Percentiles rank a stretch among this genome's conserved stretches.
phyloP scores from a whole-genome alignment of 2,888 invertebrate species.

The Amiota mariae region DNA sequence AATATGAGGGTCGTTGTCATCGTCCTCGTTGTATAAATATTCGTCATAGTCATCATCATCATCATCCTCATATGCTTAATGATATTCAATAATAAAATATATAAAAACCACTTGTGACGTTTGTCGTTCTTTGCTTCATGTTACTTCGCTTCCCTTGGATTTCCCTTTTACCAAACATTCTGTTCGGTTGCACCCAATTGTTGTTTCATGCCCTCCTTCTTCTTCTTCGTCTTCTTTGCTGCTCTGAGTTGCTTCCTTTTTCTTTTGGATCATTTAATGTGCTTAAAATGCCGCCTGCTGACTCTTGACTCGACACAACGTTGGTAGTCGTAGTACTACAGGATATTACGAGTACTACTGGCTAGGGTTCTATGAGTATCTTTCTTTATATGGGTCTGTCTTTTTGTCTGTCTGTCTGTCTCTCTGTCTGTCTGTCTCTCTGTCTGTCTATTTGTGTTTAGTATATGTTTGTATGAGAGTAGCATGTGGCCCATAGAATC shows the following conservation, averaged over 20 bases:
- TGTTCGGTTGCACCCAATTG: not conserved
- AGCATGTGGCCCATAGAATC: too few species aligned
- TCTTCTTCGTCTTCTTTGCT: too few species aligned
- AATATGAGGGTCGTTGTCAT: conserved; percentile 1
- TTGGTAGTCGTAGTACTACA: not conserved
- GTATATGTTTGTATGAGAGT: too few species aligned
- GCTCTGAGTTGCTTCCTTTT: not conserved
- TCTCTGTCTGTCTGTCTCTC: not conserved
- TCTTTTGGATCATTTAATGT: conserved; percentile 57
- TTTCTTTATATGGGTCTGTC: not conserved
- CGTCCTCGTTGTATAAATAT: not conserved
- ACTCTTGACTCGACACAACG: conserved; percentile 50
- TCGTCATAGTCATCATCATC: not conserved
- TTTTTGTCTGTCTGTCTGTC: too few species aligned
- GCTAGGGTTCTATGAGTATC: conserved; percentile 2
- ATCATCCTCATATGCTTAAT: conserved; percentile 47
- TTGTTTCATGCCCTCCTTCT: not conserved
- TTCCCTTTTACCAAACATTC: not conserved
- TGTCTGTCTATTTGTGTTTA: not conserved
- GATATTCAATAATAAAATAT: conserved; percentile 62
- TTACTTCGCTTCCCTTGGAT: not conserved
- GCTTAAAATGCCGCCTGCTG: conserved; percentile 68
- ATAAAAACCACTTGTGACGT: conserved; percentile 64
- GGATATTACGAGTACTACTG: conserved; percentile 23
- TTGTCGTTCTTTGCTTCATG: conserved; percentile 50